Base-by-base conservation (phyloP, 1,140 invertebrate genomes). In the Drosophila orena region DNA sequence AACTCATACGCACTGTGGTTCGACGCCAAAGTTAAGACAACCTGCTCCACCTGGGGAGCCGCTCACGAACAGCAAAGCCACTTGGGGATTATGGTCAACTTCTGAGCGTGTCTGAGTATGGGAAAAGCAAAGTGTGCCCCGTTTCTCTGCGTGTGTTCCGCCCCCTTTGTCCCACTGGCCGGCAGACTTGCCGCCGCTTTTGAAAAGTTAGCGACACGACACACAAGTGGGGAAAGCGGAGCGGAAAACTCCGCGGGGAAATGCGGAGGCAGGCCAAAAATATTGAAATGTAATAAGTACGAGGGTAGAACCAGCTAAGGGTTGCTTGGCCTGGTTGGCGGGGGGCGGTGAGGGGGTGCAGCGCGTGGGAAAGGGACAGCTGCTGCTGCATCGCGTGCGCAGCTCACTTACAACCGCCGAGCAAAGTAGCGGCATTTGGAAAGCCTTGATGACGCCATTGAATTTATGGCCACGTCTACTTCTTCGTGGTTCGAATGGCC, bases 251-350 rank as follows among this genome's bases (percentile, higher is more conserved):
- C 47, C 15, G 42, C 15, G 15, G 42, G 15, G 42, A 44, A 44
- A 22, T 44, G 20, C 27, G 30, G 30, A 52, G 65, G 69, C 73
- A 75, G 60, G 74, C 78, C 81, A 78, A 81, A 75, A 81, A 86
- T 81, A 86, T 86, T 81, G 74, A 86, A 78, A 78, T 86, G 54
- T 68, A 78, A 86, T 81, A 86, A 86, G 81, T 65, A 81, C 49
- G 22, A 49, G 11, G 20, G 54, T 20, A 58, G 49, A 40, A 34
- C 44, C 46, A 53, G 35, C 56, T 49, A 40, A 12, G 35, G 20
- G 12, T 34, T 12, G 5, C 22, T 11, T 3, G n/a, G n/a, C n/a
- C n/a, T n/a, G n/a, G n/a, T n/a, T n/a, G 27, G 27, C 8, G 30
- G 30, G 30, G 11, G 6, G 8, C 0, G 30, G 30, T 10, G 30